Conservation (phyloP, 2,888 invertebrate genomes). For the Acleris sparsana region DNA sequence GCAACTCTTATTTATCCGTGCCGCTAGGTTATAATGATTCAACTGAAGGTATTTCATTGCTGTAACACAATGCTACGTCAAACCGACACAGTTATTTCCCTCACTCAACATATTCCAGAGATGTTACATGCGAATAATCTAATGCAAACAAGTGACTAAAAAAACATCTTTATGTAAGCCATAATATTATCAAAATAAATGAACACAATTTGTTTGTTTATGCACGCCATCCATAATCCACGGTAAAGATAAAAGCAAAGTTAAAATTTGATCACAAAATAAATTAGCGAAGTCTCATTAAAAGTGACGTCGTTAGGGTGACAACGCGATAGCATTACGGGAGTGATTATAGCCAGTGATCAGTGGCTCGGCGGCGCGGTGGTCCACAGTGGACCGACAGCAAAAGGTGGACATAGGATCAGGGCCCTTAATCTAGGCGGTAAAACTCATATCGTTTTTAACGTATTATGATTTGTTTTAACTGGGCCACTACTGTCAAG, state of each 20-base stretch:
- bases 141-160: neutral
- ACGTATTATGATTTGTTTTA: too few relatives aligned
- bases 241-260: slow-evolving; percentile 29
- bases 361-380: slow-evolving; percentile 4
- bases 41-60: too few relatives aligned
- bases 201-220: slow-evolving; percentile 20
- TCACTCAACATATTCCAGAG: too few relatives aligned
- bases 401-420: too few relatives aligned
- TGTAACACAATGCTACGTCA: too few relatives aligned
- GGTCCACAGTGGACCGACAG: neutral
- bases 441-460: too few relatives aligned
- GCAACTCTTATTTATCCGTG: too few relatives aligned
- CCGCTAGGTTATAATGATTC: too few relatives aligned
- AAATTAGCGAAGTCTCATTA: slow-evolving; percentile 55
- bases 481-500: too few relatives aligned
- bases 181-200: slow-evolving; percentile 7
- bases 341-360: slow-evolving; percentile 27
- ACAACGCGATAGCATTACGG: slow-evolving; percentile 60
- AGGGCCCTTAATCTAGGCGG: too few relatives aligned
- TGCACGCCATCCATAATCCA: slow-evolving; percentile 11
- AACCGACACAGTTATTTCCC: too few relatives aligned
- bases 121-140: too few relatives aligned
- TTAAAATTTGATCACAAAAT: slow-evolving; percentile 37
- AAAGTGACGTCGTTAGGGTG: slow-evolving; percentile 60
- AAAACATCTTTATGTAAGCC: neutral